phyloP scores from a whole-genome alignment of 2,888 invertebrate genomes.

The Colletes collaris region DNA sequence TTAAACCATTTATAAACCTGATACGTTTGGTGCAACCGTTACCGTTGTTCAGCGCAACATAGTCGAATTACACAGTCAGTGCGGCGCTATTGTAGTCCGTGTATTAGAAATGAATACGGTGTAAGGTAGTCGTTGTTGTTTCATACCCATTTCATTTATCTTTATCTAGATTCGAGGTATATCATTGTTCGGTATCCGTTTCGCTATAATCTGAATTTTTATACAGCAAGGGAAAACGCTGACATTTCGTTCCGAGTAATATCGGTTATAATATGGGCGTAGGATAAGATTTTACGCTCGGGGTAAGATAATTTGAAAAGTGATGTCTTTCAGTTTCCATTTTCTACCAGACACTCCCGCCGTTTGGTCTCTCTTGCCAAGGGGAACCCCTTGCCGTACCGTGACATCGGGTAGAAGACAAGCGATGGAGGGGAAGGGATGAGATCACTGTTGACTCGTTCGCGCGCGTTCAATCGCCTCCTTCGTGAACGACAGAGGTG shows the following conservation, averaged over 20 bases:
- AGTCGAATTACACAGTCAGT: no score
- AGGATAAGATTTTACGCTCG: background rate
- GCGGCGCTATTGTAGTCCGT: no score
- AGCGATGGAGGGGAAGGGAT: slow-evolving; percentile 38
- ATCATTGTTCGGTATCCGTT: background rate
- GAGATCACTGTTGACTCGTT: slow-evolving; percentile 67
- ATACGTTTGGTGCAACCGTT: no score
- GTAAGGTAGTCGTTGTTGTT: no score
- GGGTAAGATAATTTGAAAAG: slow-evolving; percentile 37
- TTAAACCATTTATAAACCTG: no score
- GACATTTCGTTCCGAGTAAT: background rate
- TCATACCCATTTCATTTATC: no score
- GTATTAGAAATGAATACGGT: no score
- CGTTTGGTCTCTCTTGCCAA: slow-evolving; percentile 14
- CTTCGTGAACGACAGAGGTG: slow-evolving; percentile 54
- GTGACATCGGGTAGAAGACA: slow-evolving; percentile 49
- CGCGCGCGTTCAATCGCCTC: slow-evolving; percentile 65
- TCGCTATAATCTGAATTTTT: background rate
- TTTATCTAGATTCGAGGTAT: no score
- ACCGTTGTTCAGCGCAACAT: no score
- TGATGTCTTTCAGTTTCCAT: slow-evolving; percentile 15
- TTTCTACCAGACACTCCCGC: slow-evolving; percentile 34
- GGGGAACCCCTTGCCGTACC: slow-evolving; percentile 32
- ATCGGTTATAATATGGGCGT: background rate
- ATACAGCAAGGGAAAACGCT: background rate